Evolutionary conservation across 2,888 invertebrate genomes (phyloP), one percentile per base, ranked within the genome.

Genomic region (Polydrusus cervinus): DNA sequence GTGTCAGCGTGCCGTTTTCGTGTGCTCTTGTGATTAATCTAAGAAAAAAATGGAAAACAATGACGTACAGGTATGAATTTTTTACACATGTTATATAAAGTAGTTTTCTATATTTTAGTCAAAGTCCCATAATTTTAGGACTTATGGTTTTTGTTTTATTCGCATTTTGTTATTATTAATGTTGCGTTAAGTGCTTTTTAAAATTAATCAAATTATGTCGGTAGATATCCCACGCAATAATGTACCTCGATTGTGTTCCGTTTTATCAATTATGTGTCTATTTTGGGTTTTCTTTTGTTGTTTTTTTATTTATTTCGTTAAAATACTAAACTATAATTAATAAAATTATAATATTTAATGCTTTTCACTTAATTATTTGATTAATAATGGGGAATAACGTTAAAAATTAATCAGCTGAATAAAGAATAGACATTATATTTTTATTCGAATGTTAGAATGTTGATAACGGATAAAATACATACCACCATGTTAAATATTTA

Each of bases 1-100:
- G 89, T 89, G 89, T 90, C 89, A 89, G 90, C 89, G 90, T 90
- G 90, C 89, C 88, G 88, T 89, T 84, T 76, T 84, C 82, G 80
- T 82, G 84, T 83, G 82, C 84, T 84, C 84, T 84, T 73, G 84
- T 85, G 85, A 85, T 85, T 84, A 84, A 83, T 83, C 82, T 64
- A 76, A 76, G 65, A 81, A 82, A 86, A 86, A 87, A 84, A 88
- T 88, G 88, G 87, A 87, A 86, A 87, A 86, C 82, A 84, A 84
- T 80, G 85, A 85, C 81, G 85, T 88, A 82, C 87, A 88, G 88
- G 88, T 88, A 86, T 80, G 84, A 82, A 82, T 82, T 79, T 80
- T 80, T 79, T 80, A 71, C 55, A 71, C 51, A 60, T 62, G 67
- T 60, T 80, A 75, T 80, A 71, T 81, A 73, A 80, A 77, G 74